Base-by-base conservation (phyloP, 2,888 invertebrate genomes). In the Panorpa germanica region DNA sequence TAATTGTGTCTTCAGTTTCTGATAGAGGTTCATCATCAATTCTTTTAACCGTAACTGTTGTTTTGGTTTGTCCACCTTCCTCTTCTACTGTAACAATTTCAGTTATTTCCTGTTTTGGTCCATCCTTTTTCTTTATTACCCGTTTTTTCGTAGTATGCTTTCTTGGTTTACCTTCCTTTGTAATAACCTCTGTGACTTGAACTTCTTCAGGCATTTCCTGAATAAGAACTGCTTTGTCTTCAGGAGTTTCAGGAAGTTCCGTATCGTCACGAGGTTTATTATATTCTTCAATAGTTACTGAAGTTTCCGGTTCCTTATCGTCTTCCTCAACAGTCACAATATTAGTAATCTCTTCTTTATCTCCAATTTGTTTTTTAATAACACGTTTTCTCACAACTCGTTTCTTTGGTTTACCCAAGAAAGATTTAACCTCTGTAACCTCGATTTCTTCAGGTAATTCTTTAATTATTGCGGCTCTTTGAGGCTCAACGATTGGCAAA, bases 61-160 rank as follows among this genome's bases (percentile, higher is more conserved):
- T 49, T 31, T 52, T 43, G 9, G 58, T 57, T 36, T 51, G 45
- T 41, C 59, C 51, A 25, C 54, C 55, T 33, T 57, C 57, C 44
- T 58, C 57, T 37, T 59, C 55, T 21, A 56, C 41, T 1, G 39
- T 42, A 22, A 34, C 28, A 14, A 25, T 25, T 10, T 18, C 21
- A 26, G 27, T 28, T 27, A 30, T 27, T 29, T 36, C 24, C 9
- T 22, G 28, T 12, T 21, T 37, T 29, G 36, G 32, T 13, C 37
- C 36, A n/a, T 41, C 34, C 22, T 37, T 35, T 23, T 40, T 37
- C 31, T 49, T 38, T 6, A 52, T 40, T 4, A 39, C 34, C 9
- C 41, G 38, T 31, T 44, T 45, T 19, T 41, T 43, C 11, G 41
- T 41, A 2, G 41, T 35, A 34, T 32, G 45, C 20, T 40, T 40